Evolutionary conservation across 2,797 vertebrate species (phyloP).

Genomic region (Pelochelys cantorii): DNA sequence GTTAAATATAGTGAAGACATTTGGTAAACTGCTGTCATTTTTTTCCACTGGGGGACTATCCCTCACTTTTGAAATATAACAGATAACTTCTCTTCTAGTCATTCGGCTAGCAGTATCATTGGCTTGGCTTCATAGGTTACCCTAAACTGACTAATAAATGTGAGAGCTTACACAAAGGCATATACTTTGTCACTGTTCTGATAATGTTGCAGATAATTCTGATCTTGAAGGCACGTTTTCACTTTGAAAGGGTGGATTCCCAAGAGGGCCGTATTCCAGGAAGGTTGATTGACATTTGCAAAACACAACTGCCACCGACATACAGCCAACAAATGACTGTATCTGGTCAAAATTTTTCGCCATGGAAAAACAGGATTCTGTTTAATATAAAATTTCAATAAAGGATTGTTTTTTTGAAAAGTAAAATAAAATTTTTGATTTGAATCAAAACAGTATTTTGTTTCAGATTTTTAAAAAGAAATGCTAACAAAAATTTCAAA

Average conservation of each 20-base stretch:
- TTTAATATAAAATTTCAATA: background rate
- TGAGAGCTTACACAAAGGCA: background rate
- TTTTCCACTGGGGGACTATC: constrained; percentile 28
- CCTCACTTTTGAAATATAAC: constrained; percentile 35
- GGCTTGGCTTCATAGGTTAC: background rate
- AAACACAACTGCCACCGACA: background rate
- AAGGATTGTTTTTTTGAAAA: background rate
- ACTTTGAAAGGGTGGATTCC: constrained; percentile 20
- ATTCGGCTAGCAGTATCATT: background rate
- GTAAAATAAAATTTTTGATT: background rate
- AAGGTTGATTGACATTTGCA: rapidly evolving
- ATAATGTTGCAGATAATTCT: rapidly evolving
- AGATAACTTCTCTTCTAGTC: background rate
- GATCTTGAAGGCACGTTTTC: background rate
- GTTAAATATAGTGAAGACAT: constrained; percentile 36
- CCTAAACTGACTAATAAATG: background rate
- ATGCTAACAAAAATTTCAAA: background rate
- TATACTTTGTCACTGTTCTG: background rate
- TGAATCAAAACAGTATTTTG: background rate
- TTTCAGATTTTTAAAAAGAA: background rate
- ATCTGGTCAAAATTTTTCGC: background rate
- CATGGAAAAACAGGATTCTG: background rate
- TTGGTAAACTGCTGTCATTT: constrained; percentile 50
- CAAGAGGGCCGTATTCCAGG: constrained; percentile 17
- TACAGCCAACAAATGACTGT: background rate